Evolutionary conservation across 2,797 vertebrate genomes (phyloP).

Genomic region (Stomatorhinus walkeri): DNA sequence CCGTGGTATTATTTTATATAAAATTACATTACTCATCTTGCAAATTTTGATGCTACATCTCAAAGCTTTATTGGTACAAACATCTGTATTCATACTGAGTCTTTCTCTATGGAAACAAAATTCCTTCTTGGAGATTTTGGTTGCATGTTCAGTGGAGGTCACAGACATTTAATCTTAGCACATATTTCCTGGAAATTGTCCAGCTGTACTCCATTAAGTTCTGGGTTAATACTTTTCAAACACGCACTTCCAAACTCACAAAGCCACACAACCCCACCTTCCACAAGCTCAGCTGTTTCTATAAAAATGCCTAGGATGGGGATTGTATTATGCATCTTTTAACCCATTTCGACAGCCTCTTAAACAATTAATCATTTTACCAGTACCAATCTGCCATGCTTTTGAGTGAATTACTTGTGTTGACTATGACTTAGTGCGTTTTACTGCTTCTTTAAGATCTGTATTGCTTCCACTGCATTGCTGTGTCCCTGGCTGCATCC

Average conservation of each 20-base stretch:
- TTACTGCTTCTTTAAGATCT: background rate
- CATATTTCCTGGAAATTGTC: background rate
- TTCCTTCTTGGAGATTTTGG: background rate
- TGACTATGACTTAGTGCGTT: background rate
- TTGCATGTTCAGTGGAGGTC: background rate
- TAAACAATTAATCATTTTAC: slow-evolving; percentile 7
- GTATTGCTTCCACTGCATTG: background rate
- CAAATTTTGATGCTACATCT: background rate
- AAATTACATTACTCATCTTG: background rate
- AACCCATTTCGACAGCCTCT: background rate
- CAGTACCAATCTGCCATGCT: background rate
- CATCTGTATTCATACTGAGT: background rate
- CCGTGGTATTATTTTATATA: background rate
- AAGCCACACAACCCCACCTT: background rate
- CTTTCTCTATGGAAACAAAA: background rate
- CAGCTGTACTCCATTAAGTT: background rate
- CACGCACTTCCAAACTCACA: background rate
- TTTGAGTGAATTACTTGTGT: background rate
- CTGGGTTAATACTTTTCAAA: background rate
- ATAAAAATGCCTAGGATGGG: background rate
- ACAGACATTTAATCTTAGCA: background rate
- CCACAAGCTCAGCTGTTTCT: background rate
- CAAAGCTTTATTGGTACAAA: background rate
- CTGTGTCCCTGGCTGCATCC: background rate
- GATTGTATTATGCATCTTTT: background rate